A percentile compares a stretch with the other conserved stretches of the same genome.
These are phyloP conservation scores for Drosophila anomalipes DNA, from an alignment of 2,888 invertebrate genomes.

Conservation along the genomic window DNA sequence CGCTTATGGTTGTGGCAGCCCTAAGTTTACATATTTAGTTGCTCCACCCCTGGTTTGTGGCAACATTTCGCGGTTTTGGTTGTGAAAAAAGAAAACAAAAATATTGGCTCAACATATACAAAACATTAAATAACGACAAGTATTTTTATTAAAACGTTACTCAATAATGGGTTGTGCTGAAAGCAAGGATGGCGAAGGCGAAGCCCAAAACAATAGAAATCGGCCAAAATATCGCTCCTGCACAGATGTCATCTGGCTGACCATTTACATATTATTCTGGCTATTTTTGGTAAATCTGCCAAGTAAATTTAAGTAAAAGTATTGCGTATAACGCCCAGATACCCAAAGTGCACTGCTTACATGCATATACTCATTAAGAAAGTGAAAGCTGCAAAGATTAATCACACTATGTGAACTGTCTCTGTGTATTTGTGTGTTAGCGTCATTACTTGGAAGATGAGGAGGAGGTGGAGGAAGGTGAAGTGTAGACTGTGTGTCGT, in stretches of 20 bases:
- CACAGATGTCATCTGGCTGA: constrained; percentile 93
- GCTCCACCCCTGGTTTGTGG: constrained; percentile 35
- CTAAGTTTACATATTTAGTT: constrained; percentile 7
- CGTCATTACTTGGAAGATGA: not conserved
- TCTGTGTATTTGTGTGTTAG: constrained; percentile 22
- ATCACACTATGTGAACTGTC: constrained; percentile 34
- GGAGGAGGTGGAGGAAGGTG: constrained; percentile 7
- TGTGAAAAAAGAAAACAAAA: constrained; percentile 47
- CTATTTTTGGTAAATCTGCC: constrained; percentile 90
- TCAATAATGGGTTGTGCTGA: constrained; percentile 88
- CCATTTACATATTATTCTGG: constrained; percentile 92
- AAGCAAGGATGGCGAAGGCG: constrained; percentile 87
- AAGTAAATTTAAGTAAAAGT: constrained; percentile 1
- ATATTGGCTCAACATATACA: constrained; percentile 34
- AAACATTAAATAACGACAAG: constrained; percentile 24
- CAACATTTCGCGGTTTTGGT: constrained; percentile 61
- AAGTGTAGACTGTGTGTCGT: constrained; percentile 52
- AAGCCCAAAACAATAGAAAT: constrained; percentile 69
- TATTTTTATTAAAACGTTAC: constrained; percentile 1
- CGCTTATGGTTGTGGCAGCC: not conserved
- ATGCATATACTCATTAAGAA: constrained; percentile 26
- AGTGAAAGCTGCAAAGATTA: constrained; percentile 60
- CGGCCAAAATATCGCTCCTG: constrained; percentile 90
- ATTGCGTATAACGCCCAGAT: not conserved
- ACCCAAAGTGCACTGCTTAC: not conserved